Conservation (phyloP, 2,113 vertebrate genomes). For the Zosterops lateralis region DNA sequence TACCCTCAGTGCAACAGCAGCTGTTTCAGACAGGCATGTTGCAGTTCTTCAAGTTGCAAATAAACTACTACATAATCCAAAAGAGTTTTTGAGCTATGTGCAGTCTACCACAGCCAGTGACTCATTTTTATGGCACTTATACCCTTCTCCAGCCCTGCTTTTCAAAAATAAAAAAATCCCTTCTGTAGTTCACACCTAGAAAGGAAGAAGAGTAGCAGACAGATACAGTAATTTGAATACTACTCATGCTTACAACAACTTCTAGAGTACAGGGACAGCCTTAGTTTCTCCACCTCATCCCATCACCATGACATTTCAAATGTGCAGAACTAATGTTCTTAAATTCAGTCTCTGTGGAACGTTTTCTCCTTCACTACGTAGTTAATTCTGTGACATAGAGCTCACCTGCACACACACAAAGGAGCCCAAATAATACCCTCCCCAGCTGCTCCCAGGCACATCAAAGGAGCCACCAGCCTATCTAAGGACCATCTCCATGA, state of each 20-base stretch:
- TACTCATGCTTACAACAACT: background rate
- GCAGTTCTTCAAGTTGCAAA: background rate
- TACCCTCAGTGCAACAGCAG: rapidly evolving
- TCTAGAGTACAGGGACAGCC: background rate
- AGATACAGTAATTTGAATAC: background rate
- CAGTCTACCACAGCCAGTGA: background rate
- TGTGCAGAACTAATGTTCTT: background rate
- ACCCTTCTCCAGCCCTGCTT: background rate
- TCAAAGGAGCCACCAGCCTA: background rate
- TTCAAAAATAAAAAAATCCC: background rate
- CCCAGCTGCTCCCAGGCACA: background rate
- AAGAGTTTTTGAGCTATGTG: rapidly evolving
- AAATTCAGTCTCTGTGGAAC: background rate
- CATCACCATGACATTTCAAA: background rate
- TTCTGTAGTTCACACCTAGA: background rate
- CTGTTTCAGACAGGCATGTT: background rate
- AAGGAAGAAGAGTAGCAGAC: background rate
- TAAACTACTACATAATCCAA: background rate
- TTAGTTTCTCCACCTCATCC: background rate
- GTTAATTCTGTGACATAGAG: background rate
- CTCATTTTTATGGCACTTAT: background rate
- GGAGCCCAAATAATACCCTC: background rate
- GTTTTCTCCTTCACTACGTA: background rate
- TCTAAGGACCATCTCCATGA: background rate
- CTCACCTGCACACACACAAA: rapidly evolving